Conservation (phyloP, 2,888 invertebrate species). For the Acanthosepion lycidas region DNA sequence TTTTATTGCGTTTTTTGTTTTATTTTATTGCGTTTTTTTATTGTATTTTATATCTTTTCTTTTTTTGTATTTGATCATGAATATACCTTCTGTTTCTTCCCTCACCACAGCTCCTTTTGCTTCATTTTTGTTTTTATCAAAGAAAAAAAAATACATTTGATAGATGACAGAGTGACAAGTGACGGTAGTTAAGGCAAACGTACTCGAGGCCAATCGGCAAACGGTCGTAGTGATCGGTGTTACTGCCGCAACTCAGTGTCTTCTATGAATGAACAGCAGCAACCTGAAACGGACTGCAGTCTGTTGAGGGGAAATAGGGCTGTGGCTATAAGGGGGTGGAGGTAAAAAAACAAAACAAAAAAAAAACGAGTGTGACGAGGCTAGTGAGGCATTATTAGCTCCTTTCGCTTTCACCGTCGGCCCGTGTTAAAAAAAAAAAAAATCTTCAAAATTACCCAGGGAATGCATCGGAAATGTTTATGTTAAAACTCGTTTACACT, state of each 20-base stretch:
- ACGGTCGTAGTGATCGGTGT: neutral
- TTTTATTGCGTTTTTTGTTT: no score
- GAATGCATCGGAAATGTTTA: neutral
- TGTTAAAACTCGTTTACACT: neutral
- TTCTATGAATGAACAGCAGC: neutral
- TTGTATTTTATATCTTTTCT: neutral
- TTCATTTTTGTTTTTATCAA: neutral
- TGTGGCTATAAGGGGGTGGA: neutral
- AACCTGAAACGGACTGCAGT: neutral
- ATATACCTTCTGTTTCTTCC: neutral
- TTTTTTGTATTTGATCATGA: neutral
- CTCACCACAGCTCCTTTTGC: no score
- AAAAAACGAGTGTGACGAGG: neutral
- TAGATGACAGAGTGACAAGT: neutral
- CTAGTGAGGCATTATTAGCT: neutral
- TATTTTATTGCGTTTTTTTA: no score
- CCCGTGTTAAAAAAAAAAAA: neutral
- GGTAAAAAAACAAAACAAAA: neutral
- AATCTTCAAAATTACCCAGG: neutral
- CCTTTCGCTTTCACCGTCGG: neutral
- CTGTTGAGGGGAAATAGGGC: neutral
- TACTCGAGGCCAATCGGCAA: neutral
- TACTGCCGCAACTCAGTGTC: neutral
- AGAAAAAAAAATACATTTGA: neutral
- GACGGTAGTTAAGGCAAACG: neutral